phyloP scores from a whole-genome alignment of 1,140 invertebrate genomes.

The Globodera rostochiensis region DNA sequence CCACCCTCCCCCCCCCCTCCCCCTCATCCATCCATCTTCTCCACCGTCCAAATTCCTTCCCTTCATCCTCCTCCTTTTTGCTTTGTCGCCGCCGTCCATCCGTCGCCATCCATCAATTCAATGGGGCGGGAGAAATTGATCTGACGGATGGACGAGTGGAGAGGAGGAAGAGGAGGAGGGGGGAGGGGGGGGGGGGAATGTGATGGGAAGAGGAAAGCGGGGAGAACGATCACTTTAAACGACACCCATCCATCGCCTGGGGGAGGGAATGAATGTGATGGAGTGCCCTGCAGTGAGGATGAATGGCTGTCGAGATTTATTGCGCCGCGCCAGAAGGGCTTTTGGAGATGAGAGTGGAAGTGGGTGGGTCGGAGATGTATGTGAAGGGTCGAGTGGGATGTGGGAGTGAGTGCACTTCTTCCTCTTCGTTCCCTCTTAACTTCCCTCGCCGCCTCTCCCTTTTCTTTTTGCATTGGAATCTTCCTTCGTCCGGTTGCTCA shows the following conservation, averaged over 20 bases:
- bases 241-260: background rate
- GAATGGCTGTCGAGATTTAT: background rate
- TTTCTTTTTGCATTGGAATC: no score
- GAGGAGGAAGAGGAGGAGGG: no score
- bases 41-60: conserved; percentile 1
- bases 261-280: background rate
- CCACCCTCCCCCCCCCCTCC: background rate
- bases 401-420: no score
- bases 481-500: no score
- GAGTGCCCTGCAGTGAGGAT: background rate
- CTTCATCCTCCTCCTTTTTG: background rate
- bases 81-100: conserved; percentile 27
- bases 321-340: background rate
- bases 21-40: background rate
- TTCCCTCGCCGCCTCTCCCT: no score
- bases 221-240: background rate
- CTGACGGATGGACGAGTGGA: conserved; percentile 1
- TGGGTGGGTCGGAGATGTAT: no score
- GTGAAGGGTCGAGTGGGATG: no score
- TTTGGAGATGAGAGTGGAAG: background rate
- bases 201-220: background rate
- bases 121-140: conserved; percentile 2
- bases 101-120: conserved; percentile 63
- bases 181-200: no score
- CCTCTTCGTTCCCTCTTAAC: no score